Percentiles rank a stretch among this genome's conserved stretches.
These are phyloP conservation scores for Myrmophylax atrothorax DNA, from an alignment of 2,113 vertebrate genomes.

Conservation along the genomic window DNA sequence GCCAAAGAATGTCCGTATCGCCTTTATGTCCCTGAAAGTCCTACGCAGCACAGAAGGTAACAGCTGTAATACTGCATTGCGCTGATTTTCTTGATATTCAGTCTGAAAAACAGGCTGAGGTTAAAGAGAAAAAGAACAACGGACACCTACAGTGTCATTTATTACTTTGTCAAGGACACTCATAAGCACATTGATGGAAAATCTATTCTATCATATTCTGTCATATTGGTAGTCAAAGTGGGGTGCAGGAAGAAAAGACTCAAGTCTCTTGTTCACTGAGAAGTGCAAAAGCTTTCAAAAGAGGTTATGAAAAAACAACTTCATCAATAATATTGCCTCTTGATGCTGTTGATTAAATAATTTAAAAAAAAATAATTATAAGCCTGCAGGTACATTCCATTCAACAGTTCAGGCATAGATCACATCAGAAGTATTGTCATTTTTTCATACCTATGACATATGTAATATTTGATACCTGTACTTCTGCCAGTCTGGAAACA, in stretches of 20 bases:
- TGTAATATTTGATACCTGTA: not conserved
- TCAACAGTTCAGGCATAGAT: not conserved
- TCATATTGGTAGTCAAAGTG: not conserved
- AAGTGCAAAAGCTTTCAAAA: not conserved
- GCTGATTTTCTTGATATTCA: not conserved
- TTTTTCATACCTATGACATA: not conserved
- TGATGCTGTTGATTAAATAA: not conserved
- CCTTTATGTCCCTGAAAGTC: not conserved
- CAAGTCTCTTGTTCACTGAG: not conserved
- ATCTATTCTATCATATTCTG: not conserved
- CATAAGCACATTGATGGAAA: not conserved
- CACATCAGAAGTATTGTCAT: not conserved
- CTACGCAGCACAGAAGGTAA: not conserved
- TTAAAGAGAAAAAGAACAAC: not conserved
- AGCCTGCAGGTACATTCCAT: not conserved
- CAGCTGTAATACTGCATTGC: not conserved
- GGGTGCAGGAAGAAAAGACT: not conserved
- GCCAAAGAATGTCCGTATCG: not conserved
- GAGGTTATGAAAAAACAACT: not conserved
- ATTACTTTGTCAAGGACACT: not conserved
- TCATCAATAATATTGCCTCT: not conserved
- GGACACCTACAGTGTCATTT: not conserved
- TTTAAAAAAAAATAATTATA: not conserved
- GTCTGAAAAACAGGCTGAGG: not conserved
- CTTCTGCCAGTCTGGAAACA: not conserved